Evolutionary conservation across 2,888 invertebrate species (phyloP), one percentile per base, ranked within the genome.

Genomic region (Lamellibrachia satsuma): DNA sequence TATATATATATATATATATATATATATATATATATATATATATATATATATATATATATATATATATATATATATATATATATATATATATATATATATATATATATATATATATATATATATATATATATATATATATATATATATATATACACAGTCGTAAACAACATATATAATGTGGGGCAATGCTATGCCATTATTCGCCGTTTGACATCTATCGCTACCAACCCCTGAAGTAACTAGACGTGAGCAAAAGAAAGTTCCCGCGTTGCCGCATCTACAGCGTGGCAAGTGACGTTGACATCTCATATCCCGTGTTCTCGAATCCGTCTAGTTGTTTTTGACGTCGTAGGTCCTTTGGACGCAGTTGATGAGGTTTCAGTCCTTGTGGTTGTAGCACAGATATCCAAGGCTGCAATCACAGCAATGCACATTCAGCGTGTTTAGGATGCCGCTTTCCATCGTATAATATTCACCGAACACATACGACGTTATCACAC

Each of bases 351-450:
- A 92, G 75, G 92, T 96, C 96, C 92, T 95, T 94, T 0, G 95
- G 95, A n/a, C 96, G 93, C 91, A 94, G 93, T 93, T 96, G 96
- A 92, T 95, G 95, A 1, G 94, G 93, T 60, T 95, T 94, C 15
- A 96, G 93, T 11, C 94, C 95, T 55, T 95, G 93, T 0, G 96
- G 96, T 52, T 93, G 94, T 27, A 95, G 92, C 92, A 94, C 93
- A 7, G 94, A 93, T 52, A 92, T 93, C 15, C 95, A 93, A 8
- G 94, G 94, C 95, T 95, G 93, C 15, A 93, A 94, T 90, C 52
- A 90, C 90, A 93, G 90, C 90, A 57, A 15, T 4, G 91, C 52
- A 52, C 75, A 15, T 11, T 75, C 75, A 22, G 75, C 75, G 22
- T n/a, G n/a, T 11, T 3, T 75, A 75, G 15, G 22, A 22, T 22